phyloP scores from a whole-genome alignment of 2,888 invertebrate genomes.

The Drosophila anceps region DNA sequence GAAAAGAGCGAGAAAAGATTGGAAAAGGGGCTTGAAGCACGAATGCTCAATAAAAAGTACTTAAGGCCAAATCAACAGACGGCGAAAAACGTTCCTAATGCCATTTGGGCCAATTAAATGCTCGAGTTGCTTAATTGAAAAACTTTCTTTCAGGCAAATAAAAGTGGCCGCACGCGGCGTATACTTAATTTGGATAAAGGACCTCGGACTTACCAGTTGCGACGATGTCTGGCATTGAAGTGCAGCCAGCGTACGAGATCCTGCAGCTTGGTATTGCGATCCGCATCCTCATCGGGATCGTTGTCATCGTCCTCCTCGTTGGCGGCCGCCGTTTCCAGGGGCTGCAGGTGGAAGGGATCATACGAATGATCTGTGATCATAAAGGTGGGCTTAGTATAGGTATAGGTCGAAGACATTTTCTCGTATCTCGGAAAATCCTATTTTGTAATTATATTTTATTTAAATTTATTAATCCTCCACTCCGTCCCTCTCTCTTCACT shows the following conservation, averaged over 20 bases:
- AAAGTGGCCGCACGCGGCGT: constrained; percentile 35
- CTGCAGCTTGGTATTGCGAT: constrained; percentile 74
- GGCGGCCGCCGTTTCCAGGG: constrained; percentile 10
- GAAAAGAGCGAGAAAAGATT: not conserved
- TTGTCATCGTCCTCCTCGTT: constrained; percentile 48
- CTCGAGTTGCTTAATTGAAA: constrained; percentile 46
- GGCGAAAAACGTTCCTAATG: not conserved
- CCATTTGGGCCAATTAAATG: constrained; percentile 44
- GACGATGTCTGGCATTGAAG: constrained; percentile 64
- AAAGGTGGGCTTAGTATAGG: constrained; percentile 65
- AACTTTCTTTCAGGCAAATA: constrained; percentile 30
- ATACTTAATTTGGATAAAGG: constrained; percentile 38
- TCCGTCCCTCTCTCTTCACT: constrained; percentile 9
- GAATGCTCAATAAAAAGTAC: constrained; percentile 26
- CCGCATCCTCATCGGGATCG: constrained; percentile 62
- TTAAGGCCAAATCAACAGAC: constrained; percentile 21
- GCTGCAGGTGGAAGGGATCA: constrained; percentile 65
- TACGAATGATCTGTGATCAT: constrained; percentile 67
- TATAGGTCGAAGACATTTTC: constrained; percentile 59
- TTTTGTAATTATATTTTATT: not conserved
- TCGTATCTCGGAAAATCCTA: no score
- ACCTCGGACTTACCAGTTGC: constrained; percentile 67
- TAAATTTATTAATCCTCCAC: not conserved
- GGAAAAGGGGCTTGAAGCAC: not conserved
- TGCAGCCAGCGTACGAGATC: constrained; percentile 81